These are phyloP conservation scores for Gymnoscelis rufifasciata DNA, from an alignment of 2,888 invertebrate genomes.

Conservation along the genomic window DNA sequence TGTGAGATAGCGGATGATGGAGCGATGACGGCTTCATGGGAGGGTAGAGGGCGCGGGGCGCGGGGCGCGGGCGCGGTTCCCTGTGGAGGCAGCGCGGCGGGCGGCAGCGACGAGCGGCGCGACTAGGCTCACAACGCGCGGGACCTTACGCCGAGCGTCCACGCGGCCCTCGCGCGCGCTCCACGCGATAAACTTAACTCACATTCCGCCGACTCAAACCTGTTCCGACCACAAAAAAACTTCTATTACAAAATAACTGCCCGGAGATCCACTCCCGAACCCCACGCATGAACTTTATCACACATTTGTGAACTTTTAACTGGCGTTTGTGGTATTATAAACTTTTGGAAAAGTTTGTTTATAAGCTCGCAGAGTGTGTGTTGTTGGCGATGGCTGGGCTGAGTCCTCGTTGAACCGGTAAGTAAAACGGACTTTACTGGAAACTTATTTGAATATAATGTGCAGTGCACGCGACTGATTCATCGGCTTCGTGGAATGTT, in stretches of 20 bases:
- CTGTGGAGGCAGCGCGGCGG: constrained; percentile 44
- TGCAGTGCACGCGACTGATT: constrained; percentile 23
- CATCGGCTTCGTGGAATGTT: constrained; percentile 15
- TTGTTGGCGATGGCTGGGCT: constrained; percentile 61
- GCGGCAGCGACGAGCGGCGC: constrained; percentile 8
- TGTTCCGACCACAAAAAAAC: constrained; percentile 49
- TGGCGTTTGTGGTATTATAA: constrained; percentile 45
- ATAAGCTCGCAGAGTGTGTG: constrained; percentile 51
- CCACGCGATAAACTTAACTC: constrained; percentile 61
- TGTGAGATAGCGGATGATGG: constrained; percentile 56
- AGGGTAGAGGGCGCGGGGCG: constrained; percentile 33
- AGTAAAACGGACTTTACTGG: constrained; percentile 65
- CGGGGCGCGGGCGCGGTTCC: constrained; percentile 44
- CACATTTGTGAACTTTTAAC: constrained; percentile 39
- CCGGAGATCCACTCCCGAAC: constrained; percentile 41
- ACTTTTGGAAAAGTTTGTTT: constrained; percentile 64
- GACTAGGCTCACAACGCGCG: constrained; percentile 53
- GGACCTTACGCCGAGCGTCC: constrained; percentile 53
- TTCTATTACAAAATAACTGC: constrained; percentile 40
- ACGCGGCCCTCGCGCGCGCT: constrained; percentile 43
- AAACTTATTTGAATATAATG: constrained; percentile 42
- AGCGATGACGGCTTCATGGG: constrained; percentile 53
- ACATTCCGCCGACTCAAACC: constrained; percentile 60
- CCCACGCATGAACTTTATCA: constrained; percentile 34
- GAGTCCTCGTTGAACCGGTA: constrained; percentile 71